phyloP scores from a whole-genome alignment of 2,113 vertebrate genomes.

The Salvelinus namaycush region DNA sequence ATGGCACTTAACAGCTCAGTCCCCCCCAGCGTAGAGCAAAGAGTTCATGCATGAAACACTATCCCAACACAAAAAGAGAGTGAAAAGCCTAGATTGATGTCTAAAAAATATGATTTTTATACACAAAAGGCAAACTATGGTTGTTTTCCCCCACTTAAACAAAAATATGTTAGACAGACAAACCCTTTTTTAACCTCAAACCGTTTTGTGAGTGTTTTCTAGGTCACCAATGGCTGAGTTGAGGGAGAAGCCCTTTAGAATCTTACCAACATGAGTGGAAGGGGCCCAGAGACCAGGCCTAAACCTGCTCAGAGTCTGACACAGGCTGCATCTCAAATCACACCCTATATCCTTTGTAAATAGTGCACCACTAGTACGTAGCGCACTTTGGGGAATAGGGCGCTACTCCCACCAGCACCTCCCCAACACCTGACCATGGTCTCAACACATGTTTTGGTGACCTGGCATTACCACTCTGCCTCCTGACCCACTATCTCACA shows the following conservation, averaged over 20 bases:
- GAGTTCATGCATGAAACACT: slow-evolving; percentile 8
- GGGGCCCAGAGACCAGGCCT: slow-evolving; percentile 47
- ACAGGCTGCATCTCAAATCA: slow-evolving; percentile 36
- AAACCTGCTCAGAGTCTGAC: slow-evolving; percentile 40
- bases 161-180: slow-evolving; percentile 51
- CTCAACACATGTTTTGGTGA: slow-evolving; percentile 86
- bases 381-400: too few relatives aligned
- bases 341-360: too few relatives aligned
- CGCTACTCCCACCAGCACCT: slow-evolving; percentile 58
- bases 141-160: slow-evolving; percentile 63
- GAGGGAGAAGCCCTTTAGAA: slow-evolving; percentile 80
- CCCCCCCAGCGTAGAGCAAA: slow-evolving; percentile 48
- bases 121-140: slow-evolving; percentile 87
- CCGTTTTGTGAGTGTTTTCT: slow-evolving; percentile 53
- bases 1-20: slow-evolving; percentile 87
- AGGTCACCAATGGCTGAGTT: slow-evolving; percentile 75
- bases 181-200: slow-evolving; percentile 80
- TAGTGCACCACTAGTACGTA: too few relatives aligned
- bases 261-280: slow-evolving; percentile 45
- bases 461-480: slow-evolving; percentile 72
- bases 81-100: slow-evolving; percentile 69
- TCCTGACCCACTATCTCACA: slow-evolving; percentile 54
- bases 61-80: slow-evolving; percentile 40
- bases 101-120: slow-evolving; percentile 64
- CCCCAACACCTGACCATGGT: slow-evolving; percentile 58